Evolutionary conservation across 2,888 invertebrate genomes (phyloP), one percentile per base, ranked within the genome.

Genomic region (Sinotaia quadrata): DNA sequence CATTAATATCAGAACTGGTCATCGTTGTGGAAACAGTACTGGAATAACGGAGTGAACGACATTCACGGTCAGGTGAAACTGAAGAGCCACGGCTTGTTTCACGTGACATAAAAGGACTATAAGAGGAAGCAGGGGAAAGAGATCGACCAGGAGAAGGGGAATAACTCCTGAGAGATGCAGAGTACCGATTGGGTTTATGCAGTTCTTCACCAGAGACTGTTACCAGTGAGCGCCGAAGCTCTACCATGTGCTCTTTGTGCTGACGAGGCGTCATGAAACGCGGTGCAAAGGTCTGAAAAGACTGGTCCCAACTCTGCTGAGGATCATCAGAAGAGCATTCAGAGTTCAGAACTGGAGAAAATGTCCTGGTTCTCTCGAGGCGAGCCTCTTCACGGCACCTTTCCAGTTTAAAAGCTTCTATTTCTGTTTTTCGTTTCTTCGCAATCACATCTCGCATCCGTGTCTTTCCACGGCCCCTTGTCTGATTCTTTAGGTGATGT

Each of bases 331-430:
- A 68, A 2, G 44, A 29, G 27, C 52, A 36, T 18, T 59, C 59
- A 12, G 41, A 27, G 5, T 58, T 58, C n/a, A 31, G 12, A 4
- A 65, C 66, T 0, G 60, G 36, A 27, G 62, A 34, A 49, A 41
- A 27, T 24, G 24, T 78, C 33, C 75, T 65, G 15, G 76, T 56
- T 34, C 68, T 61, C 18, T 52, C 52, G 49, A 41, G 51, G 44
- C 54, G 36, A 31, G 60, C 21, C 52, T 82, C 78, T 65, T 85
- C 85, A 60, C 82, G 67, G 69, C 77, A 62, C 58, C 85, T 75
- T 74, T 87, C 87, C 10, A 83, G 69, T 66, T 78, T 84, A 72
- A 87, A 87, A 7, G 84, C 82, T 71, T 87, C 85, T 34, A 85
- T 77, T 61, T 83, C 80, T 29, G 85, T 83, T 29, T 79, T 77